A percentile compares a stretch with the other conserved stretches of the same genome.
Conservation (phyloP, 2,888 invertebrate genomes). For the Lycia hirtaria region DNA sequence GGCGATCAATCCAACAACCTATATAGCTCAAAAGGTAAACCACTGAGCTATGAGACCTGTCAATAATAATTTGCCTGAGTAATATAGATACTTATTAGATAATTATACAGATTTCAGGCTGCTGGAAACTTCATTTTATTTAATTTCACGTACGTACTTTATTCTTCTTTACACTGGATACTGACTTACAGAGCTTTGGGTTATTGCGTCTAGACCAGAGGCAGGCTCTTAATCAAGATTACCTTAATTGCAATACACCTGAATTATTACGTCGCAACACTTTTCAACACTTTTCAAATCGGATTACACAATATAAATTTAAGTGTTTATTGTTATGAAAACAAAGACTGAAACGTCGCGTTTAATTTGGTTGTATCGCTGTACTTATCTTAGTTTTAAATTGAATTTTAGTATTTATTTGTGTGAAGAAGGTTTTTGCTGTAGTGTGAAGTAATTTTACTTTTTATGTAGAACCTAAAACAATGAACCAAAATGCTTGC, state of each 20-base stretch:
- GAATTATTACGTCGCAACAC: constrained; percentile 3
- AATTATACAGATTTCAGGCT: too few relatives aligned
- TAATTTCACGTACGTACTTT: not conserved
- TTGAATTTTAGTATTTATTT: not conserved
- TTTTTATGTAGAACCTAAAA: too few relatives aligned
- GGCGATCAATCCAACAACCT: too few relatives aligned
- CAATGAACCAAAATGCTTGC: not conserved
- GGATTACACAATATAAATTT: constrained; percentile 1
- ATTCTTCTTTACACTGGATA: not conserved
- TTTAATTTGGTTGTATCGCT: not conserved
- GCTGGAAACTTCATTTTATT: too few relatives aligned
- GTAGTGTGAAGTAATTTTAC: too few relatives aligned
- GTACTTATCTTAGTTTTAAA: not conserved
- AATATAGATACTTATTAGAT: too few relatives aligned
- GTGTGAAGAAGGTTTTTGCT: too few relatives aligned
- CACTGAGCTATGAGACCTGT: too few relatives aligned
- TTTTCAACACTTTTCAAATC: constrained; percentile 3
- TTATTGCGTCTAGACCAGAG: constrained; percentile 5
- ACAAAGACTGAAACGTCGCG: not conserved
- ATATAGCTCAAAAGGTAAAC: too few relatives aligned
- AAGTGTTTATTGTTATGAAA: constrained; percentile 5
- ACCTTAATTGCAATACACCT: constrained; percentile 1
- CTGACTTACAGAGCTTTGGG: not conserved
- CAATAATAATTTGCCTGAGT: too few relatives aligned
- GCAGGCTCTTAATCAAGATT: constrained; percentile 7